A percentile compares a stretch with the other conserved stretches of the same genome.
Evolutionary conservation across 2,797 vertebrate species (phyloP).

Genomic region (Babyrousa celebensis): DNA sequence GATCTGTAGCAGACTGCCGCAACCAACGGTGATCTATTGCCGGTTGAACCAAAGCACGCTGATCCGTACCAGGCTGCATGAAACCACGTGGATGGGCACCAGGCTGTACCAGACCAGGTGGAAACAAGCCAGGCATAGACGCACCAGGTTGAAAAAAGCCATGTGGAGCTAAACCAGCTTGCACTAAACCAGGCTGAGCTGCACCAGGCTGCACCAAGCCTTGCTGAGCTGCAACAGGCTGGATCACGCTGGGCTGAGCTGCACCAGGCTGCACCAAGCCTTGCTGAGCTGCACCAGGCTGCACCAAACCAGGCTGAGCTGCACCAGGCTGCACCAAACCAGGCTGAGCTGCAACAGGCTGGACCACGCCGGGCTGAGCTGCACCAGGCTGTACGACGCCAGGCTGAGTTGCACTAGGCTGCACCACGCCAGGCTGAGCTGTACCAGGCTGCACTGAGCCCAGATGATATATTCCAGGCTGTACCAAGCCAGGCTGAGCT

Average conservation of each 20-base stretch:
- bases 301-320: accelerated
- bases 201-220: accelerated
- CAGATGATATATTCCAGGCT: too few species aligned
- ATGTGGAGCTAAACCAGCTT: too few species aligned
- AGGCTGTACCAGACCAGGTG: not conserved
- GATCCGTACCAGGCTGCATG: not conserved
- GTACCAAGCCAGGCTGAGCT: not conserved
- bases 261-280: not conserved
- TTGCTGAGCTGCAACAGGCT: accelerated
- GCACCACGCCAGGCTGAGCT: accelerated
- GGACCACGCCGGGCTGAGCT: accelerated
- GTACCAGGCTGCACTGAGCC: accelerated
- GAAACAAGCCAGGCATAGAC: not conserved
- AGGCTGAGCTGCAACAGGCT: accelerated
- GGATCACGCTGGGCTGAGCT: too few species aligned
- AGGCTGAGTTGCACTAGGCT: accelerated
- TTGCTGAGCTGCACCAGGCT: accelerated
- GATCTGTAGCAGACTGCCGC: not conserved
- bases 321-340: not conserved
- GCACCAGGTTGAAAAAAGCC: not conserved
- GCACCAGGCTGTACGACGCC: accelerated
- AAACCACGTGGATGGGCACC: not conserved
- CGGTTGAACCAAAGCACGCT: not conserved
- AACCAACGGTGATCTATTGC: not conserved
- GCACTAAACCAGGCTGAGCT: not conserved